Conservation (phyloP, 2,888 invertebrate species). For the Drosophila lacicola region DNA sequence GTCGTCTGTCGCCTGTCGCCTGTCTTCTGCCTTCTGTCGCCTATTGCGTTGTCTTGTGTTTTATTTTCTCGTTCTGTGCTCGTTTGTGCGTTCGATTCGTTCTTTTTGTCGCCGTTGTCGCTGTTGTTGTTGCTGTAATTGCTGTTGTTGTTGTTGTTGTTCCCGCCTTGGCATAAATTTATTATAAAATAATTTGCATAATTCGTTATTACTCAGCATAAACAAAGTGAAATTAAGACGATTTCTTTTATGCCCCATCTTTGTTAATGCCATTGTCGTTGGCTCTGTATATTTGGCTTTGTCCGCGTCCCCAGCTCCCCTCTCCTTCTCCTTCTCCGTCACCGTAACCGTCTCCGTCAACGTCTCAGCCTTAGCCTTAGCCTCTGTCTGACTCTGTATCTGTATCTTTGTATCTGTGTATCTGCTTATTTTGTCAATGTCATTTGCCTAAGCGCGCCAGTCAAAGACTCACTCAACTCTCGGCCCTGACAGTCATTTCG, state of each 20-base stretch:
- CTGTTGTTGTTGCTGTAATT: constrained; percentile 26
- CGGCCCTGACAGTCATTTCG: constrained; percentile 52
- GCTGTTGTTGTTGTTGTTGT: constrained; percentile 28
- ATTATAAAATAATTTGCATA: constrained; percentile 82
- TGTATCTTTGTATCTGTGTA: constrained; percentile 26
- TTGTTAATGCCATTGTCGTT: constrained; percentile 53
- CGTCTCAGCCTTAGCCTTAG: neutral
- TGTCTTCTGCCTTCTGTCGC: constrained; percentile 29
- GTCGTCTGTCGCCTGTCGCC: constrained; percentile 13
- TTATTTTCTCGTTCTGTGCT: constrained; percentile 70
- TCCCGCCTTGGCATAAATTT: constrained; percentile 74
- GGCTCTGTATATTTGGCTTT: constrained; percentile 20
- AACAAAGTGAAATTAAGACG: constrained; percentile 82
- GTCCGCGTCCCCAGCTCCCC: neutral
- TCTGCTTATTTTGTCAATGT: constrained; percentile 71
- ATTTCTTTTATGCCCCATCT: constrained; percentile 69
- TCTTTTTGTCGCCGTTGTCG: constrained; percentile 14
- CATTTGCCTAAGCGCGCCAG: constrained; percentile 67
- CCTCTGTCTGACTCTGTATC: constrained; percentile 10
- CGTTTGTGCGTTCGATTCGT: constrained; percentile 73
- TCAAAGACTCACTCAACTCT: constrained; percentile 60
- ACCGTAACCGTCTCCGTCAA: neutral
- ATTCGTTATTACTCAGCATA: constrained; percentile 81
- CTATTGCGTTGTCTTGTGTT: constrained; percentile 56
- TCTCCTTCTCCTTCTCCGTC: neutral